Evolutionary conservation across 1,140 invertebrate species (phyloP).

Genomic region (Drosophila pallidifrons): DNA sequence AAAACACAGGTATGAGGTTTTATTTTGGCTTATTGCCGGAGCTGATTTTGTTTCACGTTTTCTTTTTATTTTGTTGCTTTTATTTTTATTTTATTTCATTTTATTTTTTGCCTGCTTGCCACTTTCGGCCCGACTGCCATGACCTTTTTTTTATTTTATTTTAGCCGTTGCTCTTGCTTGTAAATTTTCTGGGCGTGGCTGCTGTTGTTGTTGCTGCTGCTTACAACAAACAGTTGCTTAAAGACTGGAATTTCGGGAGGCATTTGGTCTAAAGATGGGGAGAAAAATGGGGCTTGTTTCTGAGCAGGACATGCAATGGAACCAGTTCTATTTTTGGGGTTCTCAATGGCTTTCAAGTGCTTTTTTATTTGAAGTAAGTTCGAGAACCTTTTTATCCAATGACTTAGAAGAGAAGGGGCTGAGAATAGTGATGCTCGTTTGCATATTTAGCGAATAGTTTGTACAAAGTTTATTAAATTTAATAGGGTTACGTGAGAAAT

Average conservation of each 20-base stretch:
- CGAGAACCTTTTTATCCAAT: constrained; percentile 15
- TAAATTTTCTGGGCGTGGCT: constrained; percentile 77
- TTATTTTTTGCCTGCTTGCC: constrained; percentile 44
- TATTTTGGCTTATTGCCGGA: constrained; percentile 69
- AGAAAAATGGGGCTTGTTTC: constrained; percentile 28
- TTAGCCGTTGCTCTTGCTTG: constrained; percentile 31
- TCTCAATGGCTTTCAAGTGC: constrained; percentile 11
- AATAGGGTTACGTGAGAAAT: neutral
- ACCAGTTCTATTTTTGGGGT: constrained; percentile 14
- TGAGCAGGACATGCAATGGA: constrained; percentile 29
- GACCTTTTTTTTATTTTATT: constrained; percentile 63
- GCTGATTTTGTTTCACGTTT: constrained; percentile 64
- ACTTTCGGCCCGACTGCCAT: constrained; percentile 52
- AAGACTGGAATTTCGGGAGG: constrained; percentile 38
- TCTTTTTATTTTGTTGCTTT: constrained; percentile 48
- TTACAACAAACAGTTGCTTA: constrained; percentile 44
- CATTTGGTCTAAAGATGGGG: neutral
- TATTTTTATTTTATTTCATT: constrained; percentile 18
- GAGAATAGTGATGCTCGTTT: neutral
- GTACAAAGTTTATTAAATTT: neutral
- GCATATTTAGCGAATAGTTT: neutral
- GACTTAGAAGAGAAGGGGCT: neutral
- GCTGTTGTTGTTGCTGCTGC: constrained; percentile 22
- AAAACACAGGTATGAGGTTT: constrained; percentile 69
- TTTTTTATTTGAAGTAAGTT: constrained; percentile 4